phyloP scores from a whole-genome alignment of 2,797 vertebrate species.

The Peromyscus attwateri region DNA sequence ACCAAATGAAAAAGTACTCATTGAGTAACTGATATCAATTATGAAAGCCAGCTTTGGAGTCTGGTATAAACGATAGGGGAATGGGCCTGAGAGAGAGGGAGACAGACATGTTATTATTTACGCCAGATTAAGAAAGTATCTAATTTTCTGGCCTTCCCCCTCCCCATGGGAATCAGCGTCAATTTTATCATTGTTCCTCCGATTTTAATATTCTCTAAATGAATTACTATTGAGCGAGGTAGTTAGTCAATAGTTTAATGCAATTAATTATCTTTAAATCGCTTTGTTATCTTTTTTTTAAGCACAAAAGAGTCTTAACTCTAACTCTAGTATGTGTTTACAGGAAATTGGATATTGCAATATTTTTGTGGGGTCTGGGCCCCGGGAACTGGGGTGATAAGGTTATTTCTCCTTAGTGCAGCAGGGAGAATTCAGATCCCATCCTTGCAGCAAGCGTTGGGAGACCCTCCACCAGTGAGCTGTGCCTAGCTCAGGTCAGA shows the following conservation, averaged over 20 bases:
- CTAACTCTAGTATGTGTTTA: constrained; percentile 74
- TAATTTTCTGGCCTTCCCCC: constrained; percentile 90
- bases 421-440: neutral
- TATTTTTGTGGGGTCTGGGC: constrained; percentile 56
- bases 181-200: constrained; percentile 91
- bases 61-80: constrained; percentile 93
- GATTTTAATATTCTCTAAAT: constrained; percentile 92
- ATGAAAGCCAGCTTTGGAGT: constrained; percentile 89
- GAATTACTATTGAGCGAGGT: constrained; percentile 91
- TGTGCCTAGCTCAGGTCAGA: constrained; percentile 84
- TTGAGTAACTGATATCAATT: constrained; percentile 90
- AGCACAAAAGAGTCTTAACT: constrained; percentile 63
- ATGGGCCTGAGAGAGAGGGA: constrained; percentile 90
- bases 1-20: constrained; percentile 87
- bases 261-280: constrained; percentile 92
- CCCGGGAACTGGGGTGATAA: neutral
- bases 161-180: constrained; percentile 89
- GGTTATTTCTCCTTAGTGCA: neutral
- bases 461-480: constrained; percentile 86
- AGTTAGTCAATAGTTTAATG: constrained; percentile 93
- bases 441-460: constrained; percentile 48
- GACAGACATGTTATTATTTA: constrained; percentile 93
- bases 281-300: constrained; percentile 84
- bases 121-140: constrained; percentile 93
- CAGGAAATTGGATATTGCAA: constrained; percentile 69